These are phyloP conservation scores for Hydroisotoma schaefferi DNA, from an alignment of 2,888 invertebrate species.

Conservation along the genomic window DNA sequence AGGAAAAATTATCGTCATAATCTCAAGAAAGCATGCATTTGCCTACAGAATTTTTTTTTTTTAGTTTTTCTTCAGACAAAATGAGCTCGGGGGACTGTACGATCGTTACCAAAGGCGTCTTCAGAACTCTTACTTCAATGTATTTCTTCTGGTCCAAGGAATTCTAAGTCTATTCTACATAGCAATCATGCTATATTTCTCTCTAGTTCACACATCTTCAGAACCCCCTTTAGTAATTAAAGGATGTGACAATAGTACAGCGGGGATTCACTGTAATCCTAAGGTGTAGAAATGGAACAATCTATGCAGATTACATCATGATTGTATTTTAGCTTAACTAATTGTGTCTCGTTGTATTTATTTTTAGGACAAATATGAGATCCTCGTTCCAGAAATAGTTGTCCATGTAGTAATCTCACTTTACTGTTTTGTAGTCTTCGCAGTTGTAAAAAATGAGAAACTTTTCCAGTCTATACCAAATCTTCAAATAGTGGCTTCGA, in stretches of 20 bases:
- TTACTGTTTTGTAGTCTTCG: conserved; percentile 54
- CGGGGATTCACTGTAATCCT: background rate
- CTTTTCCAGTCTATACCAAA: conserved; percentile 53
- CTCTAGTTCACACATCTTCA: conserved; percentile 11
- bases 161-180: conserved; percentile 63
- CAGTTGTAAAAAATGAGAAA: conserved; percentile 55
- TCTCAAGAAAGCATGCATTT: background rate
- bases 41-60: background rate
- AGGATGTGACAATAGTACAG: conserved; percentile 7
- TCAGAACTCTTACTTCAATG: conserved; percentile 71
- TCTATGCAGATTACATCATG: background rate
- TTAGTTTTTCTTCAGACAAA: conserved; percentile 61
- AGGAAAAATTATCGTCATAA: background rate
- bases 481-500: conserved; percentile 54
- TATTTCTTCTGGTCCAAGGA: conserved; percentile 68
- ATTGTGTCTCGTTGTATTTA: background rate
- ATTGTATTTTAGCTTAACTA: background rate
- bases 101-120: conserved; percentile 71
- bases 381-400: conserved; percentile 55
- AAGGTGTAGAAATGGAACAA: too few species aligned
- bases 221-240: background rate
- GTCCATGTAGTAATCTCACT: conserved; percentile 54
- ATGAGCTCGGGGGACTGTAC: conserved; percentile 71
- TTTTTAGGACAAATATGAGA: conserved; percentile 51
- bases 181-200: conserved; percentile 34